A percentile compares a stretch with the other conserved stretches of the same genome.
Conservation (phyloP, 2,797 vertebrate genomes). For the Rhincodon typus region DNA sequence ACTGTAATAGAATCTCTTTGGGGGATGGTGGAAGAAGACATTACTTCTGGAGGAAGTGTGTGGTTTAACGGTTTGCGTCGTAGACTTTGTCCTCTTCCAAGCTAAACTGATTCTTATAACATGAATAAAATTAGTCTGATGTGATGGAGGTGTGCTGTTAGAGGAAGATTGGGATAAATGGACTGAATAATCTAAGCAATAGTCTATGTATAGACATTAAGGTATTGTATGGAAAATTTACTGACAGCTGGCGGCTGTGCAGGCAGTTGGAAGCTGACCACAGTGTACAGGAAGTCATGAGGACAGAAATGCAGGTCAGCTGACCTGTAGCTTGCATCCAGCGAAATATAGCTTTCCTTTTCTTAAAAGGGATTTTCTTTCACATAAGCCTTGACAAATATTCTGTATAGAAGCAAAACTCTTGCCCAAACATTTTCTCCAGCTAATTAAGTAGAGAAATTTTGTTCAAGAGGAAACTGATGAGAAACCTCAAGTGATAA, state of each 20-base stretch:
- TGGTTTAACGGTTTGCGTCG: constrained; percentile 76
- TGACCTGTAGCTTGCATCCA: neutral
- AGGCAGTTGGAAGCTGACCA: neutral
- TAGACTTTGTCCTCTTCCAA: constrained; percentile 61
- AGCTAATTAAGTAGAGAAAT: neutral
- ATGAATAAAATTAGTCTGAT: constrained; percentile 42
- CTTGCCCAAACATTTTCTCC: neutral
- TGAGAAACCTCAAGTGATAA: neutral
- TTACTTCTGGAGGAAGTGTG: constrained; percentile 76
- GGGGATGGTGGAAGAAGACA: constrained; percentile 56
- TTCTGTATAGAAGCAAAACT: neutral
- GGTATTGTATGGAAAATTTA: neutral
- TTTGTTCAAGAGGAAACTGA: neutral
- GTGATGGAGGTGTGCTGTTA: constrained; percentile 39
- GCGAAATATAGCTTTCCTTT: neutral
- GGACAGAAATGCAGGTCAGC: neutral
- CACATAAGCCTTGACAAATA: neutral
- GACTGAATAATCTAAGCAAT: constrained; percentile 38
- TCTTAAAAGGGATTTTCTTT: neutral
- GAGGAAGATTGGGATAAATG: constrained; percentile 34
- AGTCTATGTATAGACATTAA: neutral
- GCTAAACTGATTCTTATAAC: constrained; percentile 45
- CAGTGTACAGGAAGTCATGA: neutral
- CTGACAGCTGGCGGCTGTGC: neutral
- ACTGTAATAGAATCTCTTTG: neutral